Evolutionary conservation across 2,797 vertebrate genomes (phyloP).

Genomic region (Meriones psammophilus): DNA sequence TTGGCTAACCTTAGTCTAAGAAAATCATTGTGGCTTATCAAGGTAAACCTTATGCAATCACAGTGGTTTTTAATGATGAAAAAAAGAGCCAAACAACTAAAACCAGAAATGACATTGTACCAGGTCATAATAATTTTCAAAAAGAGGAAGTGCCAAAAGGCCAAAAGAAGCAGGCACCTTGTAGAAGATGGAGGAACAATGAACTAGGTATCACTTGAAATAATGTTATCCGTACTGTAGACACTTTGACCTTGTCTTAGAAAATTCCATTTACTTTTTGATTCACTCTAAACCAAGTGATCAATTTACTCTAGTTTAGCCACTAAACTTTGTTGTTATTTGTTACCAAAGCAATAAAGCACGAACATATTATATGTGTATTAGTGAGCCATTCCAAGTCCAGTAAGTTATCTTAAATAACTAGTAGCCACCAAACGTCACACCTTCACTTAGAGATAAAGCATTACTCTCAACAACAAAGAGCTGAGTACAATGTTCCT

Average conservation of each 20-base stretch:
- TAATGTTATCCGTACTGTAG: background rate
- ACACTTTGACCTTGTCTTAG: background rate
- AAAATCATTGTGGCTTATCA: background rate
- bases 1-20: background rate
- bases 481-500: background rate
- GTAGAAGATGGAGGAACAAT: background rate
- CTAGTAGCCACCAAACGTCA: background rate
- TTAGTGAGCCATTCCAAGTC: background rate
- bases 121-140: background rate
- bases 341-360: background rate
- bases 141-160: background rate
- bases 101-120: background rate
- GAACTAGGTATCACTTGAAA: background rate
- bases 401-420: background rate
- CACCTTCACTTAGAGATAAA: background rate
- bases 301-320: background rate
- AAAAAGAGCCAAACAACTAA: background rate
- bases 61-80: background rate
- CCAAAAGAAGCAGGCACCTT: background rate
- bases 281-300: background rate
- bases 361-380: no score
- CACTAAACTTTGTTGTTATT: background rate
- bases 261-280: background rate
- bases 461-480: background rate
- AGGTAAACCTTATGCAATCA: background rate